These are phyloP conservation scores for Prolemur simus DNA, from an alignment of 2,113 vertebrate species.

Conservation along the genomic window DNA sequence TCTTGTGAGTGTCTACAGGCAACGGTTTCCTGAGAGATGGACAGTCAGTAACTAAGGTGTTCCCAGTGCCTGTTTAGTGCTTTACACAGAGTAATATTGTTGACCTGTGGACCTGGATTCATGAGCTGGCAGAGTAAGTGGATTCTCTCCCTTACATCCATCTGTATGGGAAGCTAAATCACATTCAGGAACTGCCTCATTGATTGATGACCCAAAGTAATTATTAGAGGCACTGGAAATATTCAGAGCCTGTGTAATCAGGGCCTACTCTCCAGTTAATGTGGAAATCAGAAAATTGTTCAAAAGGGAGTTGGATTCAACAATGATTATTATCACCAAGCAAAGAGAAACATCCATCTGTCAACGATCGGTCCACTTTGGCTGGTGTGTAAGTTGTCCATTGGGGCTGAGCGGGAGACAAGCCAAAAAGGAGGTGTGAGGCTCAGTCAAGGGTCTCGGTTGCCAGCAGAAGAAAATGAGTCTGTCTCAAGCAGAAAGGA, in stretches of 20 bases:
- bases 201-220: not conserved
- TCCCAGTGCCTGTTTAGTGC: not conserved
- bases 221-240: not conserved
- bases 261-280: not conserved
- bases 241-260: not conserved
- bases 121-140: not conserved
- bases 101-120: not conserved
- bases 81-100: not conserved
- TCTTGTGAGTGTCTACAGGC: not conserved
- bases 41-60: not conserved
- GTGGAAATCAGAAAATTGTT: not conserved
- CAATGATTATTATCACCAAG: not conserved
- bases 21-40: not conserved
- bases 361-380: not conserved
- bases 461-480: not conserved
- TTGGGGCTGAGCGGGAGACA: too few relatives aligned
- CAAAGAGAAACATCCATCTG: not conserved
- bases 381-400: not conserved
- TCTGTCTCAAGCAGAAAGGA: slow-evolving; percentile 18
- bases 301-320: not conserved
- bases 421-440: not conserved
- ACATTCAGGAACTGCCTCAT: not conserved
- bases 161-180: not conserved
- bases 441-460: not conserved
- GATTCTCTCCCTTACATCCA: not conserved